phyloP scores from a whole-genome alignment of 2,888 invertebrate genomes.

The Tanypteryx hageni region DNA sequence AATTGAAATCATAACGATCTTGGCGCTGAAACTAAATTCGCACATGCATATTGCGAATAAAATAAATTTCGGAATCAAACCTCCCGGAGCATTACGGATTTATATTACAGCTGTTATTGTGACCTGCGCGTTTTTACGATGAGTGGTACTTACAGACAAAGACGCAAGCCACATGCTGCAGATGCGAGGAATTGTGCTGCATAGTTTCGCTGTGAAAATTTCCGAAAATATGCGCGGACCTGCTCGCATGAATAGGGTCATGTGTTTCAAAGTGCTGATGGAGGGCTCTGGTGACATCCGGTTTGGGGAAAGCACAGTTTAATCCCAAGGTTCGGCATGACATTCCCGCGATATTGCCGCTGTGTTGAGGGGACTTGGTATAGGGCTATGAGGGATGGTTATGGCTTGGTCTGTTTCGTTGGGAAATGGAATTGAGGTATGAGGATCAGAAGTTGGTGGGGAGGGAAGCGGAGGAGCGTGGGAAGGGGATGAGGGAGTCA shows the following conservation, averaged over 20 bases:
- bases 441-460: neutral
- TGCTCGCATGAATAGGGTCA: constrained; percentile 11
- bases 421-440: constrained; percentile 56
- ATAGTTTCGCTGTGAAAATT: constrained; percentile 38
- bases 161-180: neutral
- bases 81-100: too few relatives aligned
- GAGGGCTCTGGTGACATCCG: constrained; percentile 40
- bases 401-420: constrained; percentile 36
- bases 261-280: constrained; percentile 52
- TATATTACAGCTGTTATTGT: too few relatives aligned
- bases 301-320: constrained; percentile 51
- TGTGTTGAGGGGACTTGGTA: neutral
- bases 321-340: constrained; percentile 44
- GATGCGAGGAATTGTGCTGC: neutral
- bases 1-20: too few relatives aligned
- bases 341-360: constrained; percentile 37
- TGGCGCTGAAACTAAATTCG: too few relatives aligned
- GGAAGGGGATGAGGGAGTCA: neutral
- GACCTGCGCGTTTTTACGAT: neutral
- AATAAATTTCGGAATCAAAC: too few relatives aligned
- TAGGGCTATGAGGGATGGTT: constrained; percentile 38
- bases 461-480: neutral
- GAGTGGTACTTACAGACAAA: neutral
- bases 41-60: too few relatives aligned
- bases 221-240: constrained; percentile 26